Conservation (phyloP, 2,888 invertebrate genomes). For the Xylota sylvarum region DNA sequence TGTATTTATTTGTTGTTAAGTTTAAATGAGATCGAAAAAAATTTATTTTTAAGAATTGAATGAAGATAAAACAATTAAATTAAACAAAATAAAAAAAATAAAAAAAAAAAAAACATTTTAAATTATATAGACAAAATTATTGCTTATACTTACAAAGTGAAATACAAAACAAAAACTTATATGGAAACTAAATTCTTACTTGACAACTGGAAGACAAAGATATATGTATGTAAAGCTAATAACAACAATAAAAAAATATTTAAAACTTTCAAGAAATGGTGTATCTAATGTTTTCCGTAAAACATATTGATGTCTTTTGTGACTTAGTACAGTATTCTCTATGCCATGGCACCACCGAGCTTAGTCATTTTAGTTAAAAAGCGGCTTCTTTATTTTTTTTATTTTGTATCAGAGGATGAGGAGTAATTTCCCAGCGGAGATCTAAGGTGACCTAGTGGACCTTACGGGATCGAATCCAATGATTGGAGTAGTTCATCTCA, state of each 20-base stretch:
- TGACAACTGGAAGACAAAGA: conserved; percentile 72
- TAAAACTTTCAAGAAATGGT: conserved; percentile 33
- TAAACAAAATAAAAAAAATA: conserved; percentile 18
- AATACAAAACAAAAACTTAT: conserved; percentile 48
- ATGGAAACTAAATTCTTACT: conserved; percentile 69
- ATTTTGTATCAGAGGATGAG: no score
- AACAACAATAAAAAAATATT: conserved; percentile 73
- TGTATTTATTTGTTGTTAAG: conserved; percentile 79
- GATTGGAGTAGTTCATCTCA: no score
- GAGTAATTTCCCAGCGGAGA: no score
- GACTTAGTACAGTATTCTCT: no score
- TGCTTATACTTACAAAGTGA: conserved; percentile 65
- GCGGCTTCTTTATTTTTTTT: no score
- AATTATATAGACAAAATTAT: conserved; percentile 65
- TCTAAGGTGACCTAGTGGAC: no score
- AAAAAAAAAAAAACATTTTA: conserved; percentile 42
- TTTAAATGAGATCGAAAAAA: conserved; percentile 72
- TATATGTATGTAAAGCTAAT: conserved; percentile 71
- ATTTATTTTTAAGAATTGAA: conserved; percentile 68
- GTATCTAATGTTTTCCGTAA: background rate
- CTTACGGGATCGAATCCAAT: no score
- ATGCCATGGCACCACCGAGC: no score
- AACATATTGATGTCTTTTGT: background rate
- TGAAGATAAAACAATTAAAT: conserved; percentile 24
- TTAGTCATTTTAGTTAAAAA: no score